Base-by-base conservation (phyloP, 1,140 invertebrate genomes). In the Pissodes strobi region DNA sequence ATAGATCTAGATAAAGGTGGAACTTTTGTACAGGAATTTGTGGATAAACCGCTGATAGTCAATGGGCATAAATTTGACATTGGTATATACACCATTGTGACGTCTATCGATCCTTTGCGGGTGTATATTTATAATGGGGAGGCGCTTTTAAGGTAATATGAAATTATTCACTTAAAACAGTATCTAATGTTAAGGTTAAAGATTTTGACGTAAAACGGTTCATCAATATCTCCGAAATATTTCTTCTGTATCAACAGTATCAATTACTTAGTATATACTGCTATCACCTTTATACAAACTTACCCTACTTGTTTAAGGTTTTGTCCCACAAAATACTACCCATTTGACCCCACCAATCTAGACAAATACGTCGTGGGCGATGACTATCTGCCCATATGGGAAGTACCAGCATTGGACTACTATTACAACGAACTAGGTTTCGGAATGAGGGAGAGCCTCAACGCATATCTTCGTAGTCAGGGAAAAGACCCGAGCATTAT, bases 41-140 rank as follows among this genome's bases (percentile, higher is more conserved):
- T 92, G 15, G 84, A 90, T 49, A 89, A 87, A 64, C 95, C 95
- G 8, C 88, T 91, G 63, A 79, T 92, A 12, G 85, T 94, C 2
- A 91, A 92, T 74, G 91, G 90, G 0, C 85, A 93, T 76, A 98
- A 97, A 81, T 99, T 99, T 81, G 96, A 99, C 77, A 94, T 99
- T 76, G 96, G 96, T 13, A 86, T 98, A 15, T 99, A 99, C 79
- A 93, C 93, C 0, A 89, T 93, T 1, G 81, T 98, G 1, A 97
- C 95, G 0, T 96, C 93, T 0, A 84, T 98, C 0, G 85, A 96
- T 80, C 96, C 96, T 9, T 77, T 98, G 0, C 82, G 94, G 70
- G 85, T 92, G 0, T 98, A 98, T 72, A 88, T 90, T 57, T 94
- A 95, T 74, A 90, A 91, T 76, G 92, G 90, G 4, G 96, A 98